phyloP scores from a whole-genome alignment of 2,113 vertebrate species.

The Apteryx mantelli region DNA sequence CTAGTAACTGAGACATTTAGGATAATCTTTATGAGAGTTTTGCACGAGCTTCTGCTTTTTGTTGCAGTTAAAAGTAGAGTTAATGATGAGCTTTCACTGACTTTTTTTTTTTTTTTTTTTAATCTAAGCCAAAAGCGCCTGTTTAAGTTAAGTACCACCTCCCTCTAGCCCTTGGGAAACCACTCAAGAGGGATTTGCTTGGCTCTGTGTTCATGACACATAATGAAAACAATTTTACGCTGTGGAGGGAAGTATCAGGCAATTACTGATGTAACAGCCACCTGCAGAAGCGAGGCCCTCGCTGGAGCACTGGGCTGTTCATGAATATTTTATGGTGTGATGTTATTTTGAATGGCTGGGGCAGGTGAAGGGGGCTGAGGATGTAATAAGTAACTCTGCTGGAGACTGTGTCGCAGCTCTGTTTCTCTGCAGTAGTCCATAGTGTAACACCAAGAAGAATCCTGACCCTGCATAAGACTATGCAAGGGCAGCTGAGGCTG shows the following conservation, averaged over 20 bases:
- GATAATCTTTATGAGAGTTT: conserved; percentile 90
- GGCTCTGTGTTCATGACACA: conserved; percentile 97
- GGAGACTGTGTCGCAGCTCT: conserved; percentile 94
- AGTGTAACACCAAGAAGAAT: conserved; percentile 91
- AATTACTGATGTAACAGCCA: conserved; percentile 99
- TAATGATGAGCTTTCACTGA: conserved; percentile 95
- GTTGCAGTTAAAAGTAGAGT: conserved; percentile 89
- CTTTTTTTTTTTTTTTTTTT: conserved; percentile 63
- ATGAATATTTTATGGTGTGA: conserved; percentile 99
- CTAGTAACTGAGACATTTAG: conserved; percentile 97
- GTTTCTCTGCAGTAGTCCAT: conserved; percentile 93
- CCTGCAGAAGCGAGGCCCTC: conserved; percentile 94
- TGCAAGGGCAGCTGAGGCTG: conserved; percentile 83
- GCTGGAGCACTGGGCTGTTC: conserved; percentile 82
- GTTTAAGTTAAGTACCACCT: conserved; percentile 98
- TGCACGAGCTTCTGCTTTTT: conserved; percentile 92
- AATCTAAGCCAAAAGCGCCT: conserved; percentile 90
- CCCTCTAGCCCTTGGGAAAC: conserved; percentile 94
- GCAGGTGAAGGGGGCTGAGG: conserved; percentile 90
- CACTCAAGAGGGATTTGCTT: conserved; percentile 95
- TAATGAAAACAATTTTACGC: conserved; percentile 99
- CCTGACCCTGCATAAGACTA: conserved; percentile 88
- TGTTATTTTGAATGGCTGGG: conserved; percentile 96
- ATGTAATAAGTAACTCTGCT: conserved; percentile 98
- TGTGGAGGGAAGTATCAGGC: conserved; percentile 95